A percentile compares a stretch with the other conserved stretches of the same genome.
Conservation (phyloP, 2,113 vertebrate species). For the Semnornis frantzii region DNA sequence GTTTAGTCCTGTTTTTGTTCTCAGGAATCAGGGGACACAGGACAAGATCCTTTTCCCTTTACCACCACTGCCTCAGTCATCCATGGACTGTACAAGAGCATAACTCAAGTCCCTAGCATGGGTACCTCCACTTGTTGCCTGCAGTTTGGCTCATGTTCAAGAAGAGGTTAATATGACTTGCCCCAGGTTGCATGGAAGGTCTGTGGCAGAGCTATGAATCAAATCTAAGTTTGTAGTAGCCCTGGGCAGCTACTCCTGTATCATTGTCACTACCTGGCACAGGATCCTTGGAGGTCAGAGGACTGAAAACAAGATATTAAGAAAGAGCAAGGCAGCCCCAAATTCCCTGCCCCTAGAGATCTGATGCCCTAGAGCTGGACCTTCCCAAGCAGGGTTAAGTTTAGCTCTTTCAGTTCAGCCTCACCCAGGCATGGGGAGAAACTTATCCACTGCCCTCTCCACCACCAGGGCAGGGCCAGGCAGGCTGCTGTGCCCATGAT, state of each 20-base stretch:
- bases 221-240: not conserved
- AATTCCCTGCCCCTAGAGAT: not conserved
- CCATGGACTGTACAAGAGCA: not conserved
- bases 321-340: not conserved
- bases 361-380: not conserved
- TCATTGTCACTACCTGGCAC: not conserved
- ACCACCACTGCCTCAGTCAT: not conserved
- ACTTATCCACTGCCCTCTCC: not conserved
- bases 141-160: not conserved
- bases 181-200: not conserved
- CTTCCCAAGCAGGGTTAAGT: not conserved
- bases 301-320: no score
- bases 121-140: not conserved
- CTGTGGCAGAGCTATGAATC: not conserved
- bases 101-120: not conserved
- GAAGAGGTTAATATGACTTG: not conserved
- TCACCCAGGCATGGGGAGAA: not conserved
- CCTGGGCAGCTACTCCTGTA: not conserved
- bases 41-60: not conserved
- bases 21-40: not conserved
- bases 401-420: not conserved
- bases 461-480: not conserved
- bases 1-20: not conserved
- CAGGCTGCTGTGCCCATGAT: not conserved
- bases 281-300: accelerated